Evolutionary conservation across 2,797 vertebrate genomes (phyloP).

Genomic region (Phataginus tricuspis): DNA sequence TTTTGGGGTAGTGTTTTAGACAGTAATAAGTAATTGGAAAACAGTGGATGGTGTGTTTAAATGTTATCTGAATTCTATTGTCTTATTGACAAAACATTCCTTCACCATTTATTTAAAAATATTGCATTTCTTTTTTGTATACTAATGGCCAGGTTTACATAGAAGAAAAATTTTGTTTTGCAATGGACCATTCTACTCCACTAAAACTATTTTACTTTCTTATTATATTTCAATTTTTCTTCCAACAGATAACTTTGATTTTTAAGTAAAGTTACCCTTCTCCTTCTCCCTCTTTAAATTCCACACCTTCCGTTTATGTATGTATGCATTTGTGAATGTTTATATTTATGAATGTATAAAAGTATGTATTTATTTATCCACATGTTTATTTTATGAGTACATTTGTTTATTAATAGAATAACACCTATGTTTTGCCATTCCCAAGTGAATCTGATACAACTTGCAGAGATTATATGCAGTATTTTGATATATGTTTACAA

Average conservation of each 20-base stretch:
- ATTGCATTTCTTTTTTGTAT: neutral
- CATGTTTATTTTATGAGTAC: constrained; percentile 47
- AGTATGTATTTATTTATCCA: constrained; percentile 16
- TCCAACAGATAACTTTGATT: neutral
- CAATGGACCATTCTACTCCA: neutral
- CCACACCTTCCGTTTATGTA: neutral
- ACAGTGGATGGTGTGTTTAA: neutral
- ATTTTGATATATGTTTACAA: neutral
- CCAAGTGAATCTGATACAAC: neutral
- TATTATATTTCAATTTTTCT: neutral
- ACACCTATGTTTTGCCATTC: neutral
- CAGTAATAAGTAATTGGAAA: neutral
- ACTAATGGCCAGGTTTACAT: neutral
- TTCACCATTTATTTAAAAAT: neutral
- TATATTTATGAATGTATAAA: neutral
- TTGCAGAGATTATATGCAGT: neutral
- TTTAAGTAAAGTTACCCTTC: neutral
- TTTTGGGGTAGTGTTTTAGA: neutral
- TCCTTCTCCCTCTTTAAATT: neutral
- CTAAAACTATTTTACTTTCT: neutral
- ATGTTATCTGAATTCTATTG: neutral
- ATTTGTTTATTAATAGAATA: neutral
- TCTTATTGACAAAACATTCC: neutral
- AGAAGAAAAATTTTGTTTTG: neutral
- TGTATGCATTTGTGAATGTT: neutral